These are phyloP conservation scores for Furcifer pardalis DNA, from an alignment of 2,797 vertebrate species.

Conservation along the genomic window DNA sequence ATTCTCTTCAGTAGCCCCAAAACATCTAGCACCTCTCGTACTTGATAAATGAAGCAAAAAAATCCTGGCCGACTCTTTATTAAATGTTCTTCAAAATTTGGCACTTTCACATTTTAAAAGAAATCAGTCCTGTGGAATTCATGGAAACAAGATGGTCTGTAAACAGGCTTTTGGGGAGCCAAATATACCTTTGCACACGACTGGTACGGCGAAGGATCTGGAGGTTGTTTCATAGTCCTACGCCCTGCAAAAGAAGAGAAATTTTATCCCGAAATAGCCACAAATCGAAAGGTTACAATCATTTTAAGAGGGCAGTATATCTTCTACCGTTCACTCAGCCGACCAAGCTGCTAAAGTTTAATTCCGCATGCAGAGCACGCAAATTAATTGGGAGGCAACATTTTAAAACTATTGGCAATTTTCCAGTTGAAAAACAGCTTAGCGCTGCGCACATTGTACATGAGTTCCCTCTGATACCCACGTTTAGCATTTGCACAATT, in stretches of 20 bases:
- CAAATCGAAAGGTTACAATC: too few species aligned
- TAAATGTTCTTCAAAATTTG: neutral
- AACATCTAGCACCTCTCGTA: too few species aligned
- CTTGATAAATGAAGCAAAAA: neutral
- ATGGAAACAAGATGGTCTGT: neutral
- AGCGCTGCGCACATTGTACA: too few species aligned
- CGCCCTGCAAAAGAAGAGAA: too few species aligned
- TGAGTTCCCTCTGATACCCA: neutral
- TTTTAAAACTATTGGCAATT: neutral
- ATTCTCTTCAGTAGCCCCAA: too few species aligned
- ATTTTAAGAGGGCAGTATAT: neutral
- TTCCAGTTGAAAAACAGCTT: neutral
- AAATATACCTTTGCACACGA: neutral
- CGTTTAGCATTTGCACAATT: neutral
- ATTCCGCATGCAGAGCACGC: neutral
- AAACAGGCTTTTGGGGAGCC: neutral
- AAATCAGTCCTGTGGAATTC: neutral
- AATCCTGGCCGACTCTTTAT: neutral
- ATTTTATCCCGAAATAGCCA: too few species aligned
- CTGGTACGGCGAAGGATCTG: neutral
- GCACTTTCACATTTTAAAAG: neutral
- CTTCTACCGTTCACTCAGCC: neutral
- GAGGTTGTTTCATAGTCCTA: too few species aligned
- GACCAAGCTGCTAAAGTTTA: neutral
- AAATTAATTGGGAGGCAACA: neutral